These are phyloP conservation scores for Cottus gobio DNA, from an alignment of 2,113 vertebrate genomes.

Conservation along the genomic window DNA sequence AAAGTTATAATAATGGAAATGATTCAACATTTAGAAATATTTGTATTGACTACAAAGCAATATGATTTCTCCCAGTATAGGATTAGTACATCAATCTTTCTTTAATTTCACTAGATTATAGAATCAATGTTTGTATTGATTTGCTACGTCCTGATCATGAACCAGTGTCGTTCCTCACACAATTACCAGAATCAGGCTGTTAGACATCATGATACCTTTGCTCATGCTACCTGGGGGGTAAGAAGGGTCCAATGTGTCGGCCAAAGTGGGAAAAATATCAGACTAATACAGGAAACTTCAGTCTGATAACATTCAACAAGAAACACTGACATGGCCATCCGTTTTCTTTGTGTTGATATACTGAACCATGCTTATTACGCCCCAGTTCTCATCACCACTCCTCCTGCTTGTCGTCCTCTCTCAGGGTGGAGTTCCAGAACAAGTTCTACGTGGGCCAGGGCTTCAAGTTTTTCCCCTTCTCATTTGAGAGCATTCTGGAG, in stretches of 20 bases:
- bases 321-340: background rate
- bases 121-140: background rate
- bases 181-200: background rate
- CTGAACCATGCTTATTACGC: background rate
- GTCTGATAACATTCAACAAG: background rate
- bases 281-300: background rate
- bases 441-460: conserved; percentile 97
- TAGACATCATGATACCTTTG: background rate
- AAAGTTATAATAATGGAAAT: background rate
- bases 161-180: background rate
- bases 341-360: background rate
- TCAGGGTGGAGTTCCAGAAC: conserved; percentile 99
- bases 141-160: background rate
- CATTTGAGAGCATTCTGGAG: conserved; percentile 94
- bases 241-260: background rate
- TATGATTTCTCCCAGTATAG: background rate
- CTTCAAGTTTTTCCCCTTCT: conserved; percentile 97
- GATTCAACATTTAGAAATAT: too few relatives aligned
- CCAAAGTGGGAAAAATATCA: background rate
- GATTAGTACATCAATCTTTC: too few relatives aligned
- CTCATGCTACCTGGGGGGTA: background rate
- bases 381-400: background rate
- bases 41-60: background rate
- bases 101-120: background rate
- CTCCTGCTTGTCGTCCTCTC: conserved; percentile 35